Percentiles rank a stretch among this genome's conserved stretches.
These are phyloP conservation scores for Lutjanus campechanus DNA, from an alignment of 2,797 vertebrate genomes.

Conservation along the genomic window DNA sequence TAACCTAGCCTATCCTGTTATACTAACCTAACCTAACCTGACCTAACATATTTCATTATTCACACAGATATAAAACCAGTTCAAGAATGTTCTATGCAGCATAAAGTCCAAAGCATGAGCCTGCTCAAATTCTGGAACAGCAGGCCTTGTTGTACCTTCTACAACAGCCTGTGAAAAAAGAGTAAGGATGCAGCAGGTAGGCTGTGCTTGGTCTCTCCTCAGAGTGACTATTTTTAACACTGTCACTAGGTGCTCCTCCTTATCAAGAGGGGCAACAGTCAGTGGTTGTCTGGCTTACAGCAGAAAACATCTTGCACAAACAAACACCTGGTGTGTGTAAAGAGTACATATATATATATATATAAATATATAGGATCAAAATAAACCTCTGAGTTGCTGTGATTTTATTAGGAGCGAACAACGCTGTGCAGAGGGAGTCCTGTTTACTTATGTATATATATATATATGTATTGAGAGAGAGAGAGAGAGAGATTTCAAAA, in stretches of 20 bases:
- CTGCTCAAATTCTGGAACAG: background rate
- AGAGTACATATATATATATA: background rate
- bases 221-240: constrained; percentile 68
- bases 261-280: constrained; percentile 44
- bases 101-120: background rate
- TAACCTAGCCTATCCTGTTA: no score
- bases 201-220: constrained; percentile 35
- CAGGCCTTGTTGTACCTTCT: background rate
- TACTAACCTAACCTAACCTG: no score
- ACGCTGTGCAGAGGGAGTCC: no score
- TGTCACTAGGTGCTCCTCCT: constrained; percentile 46
- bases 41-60: background rate
- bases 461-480: background rate
- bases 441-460: no score
- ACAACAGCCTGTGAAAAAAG: constrained; percentile 8
- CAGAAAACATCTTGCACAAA: constrained; percentile 8
- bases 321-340: background rate
- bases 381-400: no score
- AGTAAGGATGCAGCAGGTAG: constrained; percentile 23
- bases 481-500: background rate
- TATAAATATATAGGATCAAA: no score
- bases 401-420: no score
- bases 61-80: background rate
- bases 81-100: background rate
- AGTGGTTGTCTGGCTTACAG: constrained; percentile 33